These are phyloP conservation scores for Actenoides hombroni DNA, from an alignment of 2,113 vertebrate species.

Conservation along the genomic window DNA sequence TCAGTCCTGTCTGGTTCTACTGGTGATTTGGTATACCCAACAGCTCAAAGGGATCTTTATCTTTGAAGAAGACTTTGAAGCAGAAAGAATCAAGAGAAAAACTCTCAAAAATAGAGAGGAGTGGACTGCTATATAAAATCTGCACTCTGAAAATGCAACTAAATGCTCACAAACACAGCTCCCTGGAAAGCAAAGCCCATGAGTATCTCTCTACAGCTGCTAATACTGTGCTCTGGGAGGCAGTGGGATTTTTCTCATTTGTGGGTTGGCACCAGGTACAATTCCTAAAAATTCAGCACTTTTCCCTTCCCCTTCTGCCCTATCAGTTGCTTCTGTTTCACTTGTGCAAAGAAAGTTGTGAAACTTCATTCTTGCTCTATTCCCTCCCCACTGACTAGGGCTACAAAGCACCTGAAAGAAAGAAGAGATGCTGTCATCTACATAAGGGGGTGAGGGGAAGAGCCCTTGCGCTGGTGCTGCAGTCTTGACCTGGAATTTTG, in stretches of 20 bases:
- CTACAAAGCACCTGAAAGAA: neutral
- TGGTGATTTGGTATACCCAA: neutral
- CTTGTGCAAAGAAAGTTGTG: neutral
- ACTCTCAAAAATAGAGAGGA: neutral
- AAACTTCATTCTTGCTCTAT: neutral
- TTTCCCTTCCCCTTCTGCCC: neutral
- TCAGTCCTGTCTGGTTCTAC: neutral
- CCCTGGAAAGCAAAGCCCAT: neutral
- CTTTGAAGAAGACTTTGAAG: neutral
- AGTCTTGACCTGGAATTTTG: neutral
- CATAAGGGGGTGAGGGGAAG: accelerated
- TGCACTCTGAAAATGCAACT: neutral
- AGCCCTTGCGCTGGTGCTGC: accelerated
- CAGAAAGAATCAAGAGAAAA: neutral
- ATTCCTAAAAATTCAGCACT: neutral
- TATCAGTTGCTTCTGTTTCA: neutral
- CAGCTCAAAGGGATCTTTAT: neutral
- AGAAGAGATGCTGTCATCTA: neutral
- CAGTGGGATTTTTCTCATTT: neutral
- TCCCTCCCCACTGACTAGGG: neutral
- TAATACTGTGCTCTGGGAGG: neutral
- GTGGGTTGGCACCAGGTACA: neutral
- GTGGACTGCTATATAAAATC: neutral
- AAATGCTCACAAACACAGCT: neutral
- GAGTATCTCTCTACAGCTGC: neutral